Conservation (phyloP, 2,888 invertebrate genomes). For the Junonia oenone region DNA sequence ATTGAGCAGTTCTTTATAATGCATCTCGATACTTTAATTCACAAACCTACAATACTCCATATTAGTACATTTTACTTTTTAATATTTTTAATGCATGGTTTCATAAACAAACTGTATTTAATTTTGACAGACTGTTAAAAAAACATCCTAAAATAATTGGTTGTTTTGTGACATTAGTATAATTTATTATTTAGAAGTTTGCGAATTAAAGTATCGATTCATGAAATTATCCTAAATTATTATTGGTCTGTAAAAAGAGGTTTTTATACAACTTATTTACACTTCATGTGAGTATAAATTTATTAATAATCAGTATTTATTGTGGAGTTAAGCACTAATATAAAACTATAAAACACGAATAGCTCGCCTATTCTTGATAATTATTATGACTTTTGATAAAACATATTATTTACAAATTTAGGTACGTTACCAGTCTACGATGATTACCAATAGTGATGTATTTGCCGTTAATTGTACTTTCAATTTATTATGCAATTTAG, state of each 20-base stretch:
- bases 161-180: no score
- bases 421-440: conserved; percentile 1
- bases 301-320: not conserved
- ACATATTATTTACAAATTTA: not conserved
- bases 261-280: not conserved
- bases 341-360: not conserved
- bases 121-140: no score
- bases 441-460: conserved; percentile 7
- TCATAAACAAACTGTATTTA: no score
- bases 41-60: not conserved
- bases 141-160: no score
- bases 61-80: no score
- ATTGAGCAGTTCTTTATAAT: conserved; percentile 37
- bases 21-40: no score
- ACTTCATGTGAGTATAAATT: not conserved
- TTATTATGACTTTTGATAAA: not conserved
- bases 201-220: not conserved
- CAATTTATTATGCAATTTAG: not conserved
- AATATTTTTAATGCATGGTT: no score
- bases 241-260: not conserved
- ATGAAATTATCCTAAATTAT: not conserved
- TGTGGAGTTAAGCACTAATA: not conserved
- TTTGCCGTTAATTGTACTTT: conserved; percentile 9
- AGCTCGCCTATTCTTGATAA: not conserved
- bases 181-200: no score